A percentile compares a stretch with the other conserved stretches of the same genome.
These are phyloP conservation scores for Chloroceryle aenea DNA, from an alignment of 2,113 vertebrate genomes.

Conservation along the genomic window DNA sequence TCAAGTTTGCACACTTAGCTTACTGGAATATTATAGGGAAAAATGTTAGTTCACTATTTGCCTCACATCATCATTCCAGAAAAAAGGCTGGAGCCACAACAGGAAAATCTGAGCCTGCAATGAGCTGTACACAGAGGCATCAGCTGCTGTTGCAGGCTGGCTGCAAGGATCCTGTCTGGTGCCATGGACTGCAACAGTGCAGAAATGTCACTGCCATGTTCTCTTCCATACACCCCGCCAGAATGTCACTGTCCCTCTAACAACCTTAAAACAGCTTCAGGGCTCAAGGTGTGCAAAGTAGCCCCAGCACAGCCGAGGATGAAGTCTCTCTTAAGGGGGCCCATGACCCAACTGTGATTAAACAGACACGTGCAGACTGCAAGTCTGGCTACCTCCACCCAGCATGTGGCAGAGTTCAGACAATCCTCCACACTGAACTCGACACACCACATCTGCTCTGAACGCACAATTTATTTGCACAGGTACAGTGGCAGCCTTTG, in stretches of 20 bases:
- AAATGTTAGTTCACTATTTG: background rate
- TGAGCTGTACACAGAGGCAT: background rate
- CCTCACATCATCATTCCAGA: background rate
- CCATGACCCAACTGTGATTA: background rate
- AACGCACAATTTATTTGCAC: background rate
- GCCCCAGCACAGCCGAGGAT: background rate
- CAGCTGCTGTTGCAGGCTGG: background rate
- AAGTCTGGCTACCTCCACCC: background rate
- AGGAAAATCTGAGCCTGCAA: background rate
- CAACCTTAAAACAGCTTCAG: background rate
- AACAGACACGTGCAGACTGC: background rate
- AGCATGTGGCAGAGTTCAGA: background rate
- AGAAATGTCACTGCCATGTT: background rate
- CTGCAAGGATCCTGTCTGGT: rapidly evolving
- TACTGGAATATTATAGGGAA: background rate
- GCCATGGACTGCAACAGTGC: background rate
- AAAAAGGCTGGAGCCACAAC: background rate
- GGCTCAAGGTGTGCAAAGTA: background rate
- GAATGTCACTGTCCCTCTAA: background rate
- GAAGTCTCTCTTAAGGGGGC: background rate
- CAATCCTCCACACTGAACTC: background rate
- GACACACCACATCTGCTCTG: background rate
- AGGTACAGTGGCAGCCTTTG: background rate
- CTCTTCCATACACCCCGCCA: background rate
- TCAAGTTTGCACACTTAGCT: background rate